These are phyloP conservation scores for Nycticryphes semicollaris DNA, from an alignment of 2,113 vertebrate species.

Conservation along the genomic window DNA sequence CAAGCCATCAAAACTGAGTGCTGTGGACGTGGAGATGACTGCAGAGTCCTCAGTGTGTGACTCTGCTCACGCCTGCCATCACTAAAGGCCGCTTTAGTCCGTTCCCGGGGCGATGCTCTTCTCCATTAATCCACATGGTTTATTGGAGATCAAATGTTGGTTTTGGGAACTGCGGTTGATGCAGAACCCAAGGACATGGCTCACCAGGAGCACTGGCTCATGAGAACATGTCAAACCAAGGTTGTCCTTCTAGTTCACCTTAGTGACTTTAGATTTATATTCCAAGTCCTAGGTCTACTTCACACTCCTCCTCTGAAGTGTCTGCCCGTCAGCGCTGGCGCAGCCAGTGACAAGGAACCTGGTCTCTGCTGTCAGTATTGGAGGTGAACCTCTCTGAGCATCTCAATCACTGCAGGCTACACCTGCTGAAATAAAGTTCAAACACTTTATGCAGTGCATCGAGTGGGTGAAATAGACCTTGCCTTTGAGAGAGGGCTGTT, in stretches of 20 bases:
- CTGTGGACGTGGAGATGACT: not conserved
- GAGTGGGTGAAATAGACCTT: not conserved
- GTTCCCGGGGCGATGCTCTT: not conserved
- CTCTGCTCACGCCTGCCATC: not conserved
- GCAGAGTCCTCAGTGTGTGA: not conserved
- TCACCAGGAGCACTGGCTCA: not conserved
- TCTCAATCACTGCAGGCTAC: not conserved
- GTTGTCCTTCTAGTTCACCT: not conserved
- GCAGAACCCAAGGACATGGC: not conserved
- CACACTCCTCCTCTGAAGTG: accelerated
- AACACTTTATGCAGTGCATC: not conserved
- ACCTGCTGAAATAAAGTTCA: not conserved
- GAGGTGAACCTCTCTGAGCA: not conserved
- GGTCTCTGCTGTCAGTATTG: not conserved
- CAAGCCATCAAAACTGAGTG: not conserved
- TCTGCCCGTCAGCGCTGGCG: not conserved
- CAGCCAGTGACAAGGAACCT: not conserved
- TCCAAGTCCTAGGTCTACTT: not conserved
- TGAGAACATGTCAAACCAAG: not conserved
- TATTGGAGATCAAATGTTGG: not conserved
- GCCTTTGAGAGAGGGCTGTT: not conserved
- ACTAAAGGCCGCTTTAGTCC: not conserved
- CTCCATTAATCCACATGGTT: not conserved
- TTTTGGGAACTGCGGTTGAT: not conserved
- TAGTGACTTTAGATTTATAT: not conserved